Evolutionary conservation across 2,888 invertebrate species (phyloP).

Genomic region (Drosophila mimica): DNA sequence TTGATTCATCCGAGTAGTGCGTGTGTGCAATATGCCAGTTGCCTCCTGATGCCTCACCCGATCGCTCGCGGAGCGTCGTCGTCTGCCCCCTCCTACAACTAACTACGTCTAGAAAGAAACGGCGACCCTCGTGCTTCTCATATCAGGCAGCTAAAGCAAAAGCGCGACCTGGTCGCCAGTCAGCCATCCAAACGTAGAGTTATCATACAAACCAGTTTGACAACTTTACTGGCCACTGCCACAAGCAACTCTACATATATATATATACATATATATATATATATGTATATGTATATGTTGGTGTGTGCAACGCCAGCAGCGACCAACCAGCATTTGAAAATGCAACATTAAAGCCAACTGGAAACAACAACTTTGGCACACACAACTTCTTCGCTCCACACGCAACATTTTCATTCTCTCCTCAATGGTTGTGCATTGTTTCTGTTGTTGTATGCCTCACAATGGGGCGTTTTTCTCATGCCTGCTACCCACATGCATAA

Average conservation of each 20-base stretch:
- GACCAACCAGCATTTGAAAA: slow-evolving; percentile 78
- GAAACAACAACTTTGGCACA: slow-evolving; percentile 66
- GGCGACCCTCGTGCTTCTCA: slow-evolving; percentile 66
- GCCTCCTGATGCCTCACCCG: slow-evolving; percentile 13
- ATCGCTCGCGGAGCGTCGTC: not conserved
- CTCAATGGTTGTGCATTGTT: slow-evolving; percentile 33
- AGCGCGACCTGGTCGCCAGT: slow-evolving; percentile 68
- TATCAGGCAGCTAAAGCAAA: slow-evolving; percentile 68
- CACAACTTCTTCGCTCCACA: slow-evolving; percentile 62
- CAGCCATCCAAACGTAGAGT: slow-evolving; percentile 64
- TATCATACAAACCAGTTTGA: slow-evolving; percentile 76
- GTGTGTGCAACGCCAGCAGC: slow-evolving; percentile 59
- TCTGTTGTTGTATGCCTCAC: slow-evolving; percentile 49
- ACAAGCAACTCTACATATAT: slow-evolving; percentile 2
- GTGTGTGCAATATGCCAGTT: slow-evolving; percentile 72
- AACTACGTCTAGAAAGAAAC: slow-evolving; percentile 12
- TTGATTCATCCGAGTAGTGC: slow-evolving; percentile 43
- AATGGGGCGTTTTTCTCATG: slow-evolving; percentile 77
- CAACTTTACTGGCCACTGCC: slow-evolving; percentile 50
- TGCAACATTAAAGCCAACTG: slow-evolving; percentile 77
- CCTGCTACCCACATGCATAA: slow-evolving; percentile 60
- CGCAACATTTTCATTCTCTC: slow-evolving; percentile 56
- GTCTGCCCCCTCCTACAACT: not conserved
- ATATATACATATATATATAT: not conserved
- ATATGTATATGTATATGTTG: slow-evolving; percentile 25